Evolutionary conservation across 2,888 invertebrate species (phyloP).

Genomic region (Noctua comes): DNA sequence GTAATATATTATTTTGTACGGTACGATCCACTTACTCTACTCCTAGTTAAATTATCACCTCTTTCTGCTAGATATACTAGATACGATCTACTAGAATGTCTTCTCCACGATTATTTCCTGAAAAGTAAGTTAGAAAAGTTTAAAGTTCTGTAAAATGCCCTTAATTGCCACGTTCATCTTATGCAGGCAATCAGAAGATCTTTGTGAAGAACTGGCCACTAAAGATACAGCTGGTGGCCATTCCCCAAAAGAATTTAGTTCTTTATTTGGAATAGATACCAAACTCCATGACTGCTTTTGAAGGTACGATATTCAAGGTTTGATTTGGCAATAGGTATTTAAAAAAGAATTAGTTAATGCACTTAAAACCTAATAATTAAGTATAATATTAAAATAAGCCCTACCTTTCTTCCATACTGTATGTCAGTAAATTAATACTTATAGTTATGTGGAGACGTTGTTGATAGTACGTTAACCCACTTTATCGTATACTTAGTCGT

Average conservation of each 20-base stretch:
- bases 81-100: constrained; percentile 27
- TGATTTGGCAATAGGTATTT: background rate
- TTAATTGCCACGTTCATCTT: constrained; percentile 27
- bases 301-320: background rate
- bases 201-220: constrained; percentile 5
- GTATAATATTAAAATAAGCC: too few species aligned
- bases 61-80: constrained; percentile 37
- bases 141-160: constrained; percentile 3
- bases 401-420: too few species aligned
- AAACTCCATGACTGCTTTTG: background rate
- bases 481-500: too few species aligned
- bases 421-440: too few species aligned
- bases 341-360: too few species aligned
- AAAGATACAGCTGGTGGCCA: background rate
- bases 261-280: background rate
- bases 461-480: too few species aligned
- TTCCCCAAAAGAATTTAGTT: background rate
- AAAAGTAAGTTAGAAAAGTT: constrained; percentile 1
- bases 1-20: constrained; percentile 44
- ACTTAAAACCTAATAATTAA: too few species aligned
- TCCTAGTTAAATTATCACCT: constrained; percentile 46
- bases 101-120: constrained; percentile 11
- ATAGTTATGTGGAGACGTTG: too few species aligned
- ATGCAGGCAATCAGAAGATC: constrained; percentile 6
- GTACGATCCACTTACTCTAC: constrained; percentile 12